Evolutionary conservation across 2,888 invertebrate genomes (phyloP).

Genomic region (Bimastos eiseni): DNA sequence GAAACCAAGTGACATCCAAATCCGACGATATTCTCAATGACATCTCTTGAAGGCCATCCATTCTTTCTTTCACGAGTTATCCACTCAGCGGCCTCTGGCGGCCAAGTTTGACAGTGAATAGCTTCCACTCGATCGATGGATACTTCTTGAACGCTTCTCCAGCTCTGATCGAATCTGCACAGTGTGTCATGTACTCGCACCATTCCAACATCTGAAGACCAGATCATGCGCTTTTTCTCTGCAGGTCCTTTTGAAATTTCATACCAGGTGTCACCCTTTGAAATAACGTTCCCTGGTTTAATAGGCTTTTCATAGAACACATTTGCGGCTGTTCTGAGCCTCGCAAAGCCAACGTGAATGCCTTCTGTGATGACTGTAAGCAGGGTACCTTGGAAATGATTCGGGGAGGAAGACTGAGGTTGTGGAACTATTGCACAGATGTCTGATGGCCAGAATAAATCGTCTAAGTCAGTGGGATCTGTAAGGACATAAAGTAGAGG

Average conservation of each 20-base stretch:
- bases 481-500: not conserved
- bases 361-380: not conserved
- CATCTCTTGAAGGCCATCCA: not conserved
- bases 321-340: not conserved
- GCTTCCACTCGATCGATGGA: conserved; percentile 5
- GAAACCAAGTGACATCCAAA: conserved; percentile 23
- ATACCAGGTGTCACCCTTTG: not conserved
- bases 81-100: conserved; percentile 24
- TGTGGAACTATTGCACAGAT: not conserved
- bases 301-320: not conserved
- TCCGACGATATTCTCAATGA: not conserved
- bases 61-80: not conserved
- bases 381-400: not conserved
- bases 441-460: not conserved
- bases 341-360: not conserved
- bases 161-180: not conserved
- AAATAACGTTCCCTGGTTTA: not conserved
- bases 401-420: too few relatives aligned
- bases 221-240: not conserved
- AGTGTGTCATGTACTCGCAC: not conserved
- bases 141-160: not conserved
- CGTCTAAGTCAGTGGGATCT: not conserved
- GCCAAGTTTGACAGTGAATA: conserved; percentile 24
- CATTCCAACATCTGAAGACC: not conserved
- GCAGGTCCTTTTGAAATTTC: not conserved